Percentiles rank a stretch among this genome's conserved stretches.
Conservation (phyloP, 2,888 invertebrate genomes). For the Pachydiplax longipennis region DNA sequence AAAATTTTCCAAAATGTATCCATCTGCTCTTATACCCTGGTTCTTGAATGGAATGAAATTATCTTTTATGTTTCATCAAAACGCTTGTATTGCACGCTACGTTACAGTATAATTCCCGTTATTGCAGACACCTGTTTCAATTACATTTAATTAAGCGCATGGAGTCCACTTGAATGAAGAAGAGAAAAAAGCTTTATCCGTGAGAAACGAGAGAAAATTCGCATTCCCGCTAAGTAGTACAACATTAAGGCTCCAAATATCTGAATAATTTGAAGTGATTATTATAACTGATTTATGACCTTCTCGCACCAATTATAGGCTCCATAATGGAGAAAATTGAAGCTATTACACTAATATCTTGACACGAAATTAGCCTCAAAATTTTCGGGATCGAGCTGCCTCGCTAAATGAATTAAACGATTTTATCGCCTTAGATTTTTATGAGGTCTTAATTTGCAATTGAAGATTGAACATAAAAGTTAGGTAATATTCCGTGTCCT, state of each 20-base stretch:
- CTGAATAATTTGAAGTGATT: slow-evolving; percentile 32
- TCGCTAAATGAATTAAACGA: not conserved
- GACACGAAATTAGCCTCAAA: slow-evolving; percentile 13
- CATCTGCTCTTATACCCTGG: no score
- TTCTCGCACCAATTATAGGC: not conserved
- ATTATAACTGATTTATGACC: slow-evolving; percentile 23
- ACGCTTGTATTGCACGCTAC: no score
- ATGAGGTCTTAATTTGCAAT: no score
- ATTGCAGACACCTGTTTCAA: no score
- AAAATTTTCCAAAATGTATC: no score
- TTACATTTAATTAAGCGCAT: no score
- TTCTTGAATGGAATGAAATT: no score
- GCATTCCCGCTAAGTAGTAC: not conserved
- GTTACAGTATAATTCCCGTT: no score
- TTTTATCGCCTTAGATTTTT: not conserved
- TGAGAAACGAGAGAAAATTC: not conserved
- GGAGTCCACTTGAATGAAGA: no score
- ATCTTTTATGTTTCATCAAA: no score
- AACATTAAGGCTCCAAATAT: slow-evolving; percentile 17
- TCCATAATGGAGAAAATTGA: slow-evolving; percentile 25
- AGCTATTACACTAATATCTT: slow-evolving; percentile 8
- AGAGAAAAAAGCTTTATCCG: not conserved
- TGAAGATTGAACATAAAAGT: no score
- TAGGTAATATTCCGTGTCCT: no score
- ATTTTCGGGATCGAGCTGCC: not conserved